phyloP scores from a whole-genome alignment of 92 coral and sea anemone genomes.

The Palythoa grandis region DNA sequence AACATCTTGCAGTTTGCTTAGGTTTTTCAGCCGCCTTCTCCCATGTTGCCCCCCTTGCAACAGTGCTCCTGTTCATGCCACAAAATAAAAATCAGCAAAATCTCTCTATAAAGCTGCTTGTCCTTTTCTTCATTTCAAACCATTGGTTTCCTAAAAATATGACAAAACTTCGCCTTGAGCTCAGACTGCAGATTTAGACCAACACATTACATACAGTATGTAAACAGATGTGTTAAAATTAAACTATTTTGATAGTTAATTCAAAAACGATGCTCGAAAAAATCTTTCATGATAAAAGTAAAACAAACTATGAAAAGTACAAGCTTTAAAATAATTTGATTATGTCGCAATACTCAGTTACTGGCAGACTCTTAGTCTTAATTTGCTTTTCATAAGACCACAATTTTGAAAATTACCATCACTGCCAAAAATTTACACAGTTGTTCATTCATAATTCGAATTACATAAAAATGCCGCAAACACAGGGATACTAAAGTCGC shows the following conservation, averaged over 20 bases:
- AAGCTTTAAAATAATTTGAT: conserved; percentile 25
- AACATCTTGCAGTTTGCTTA: conserved; percentile 10
- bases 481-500: background rate
- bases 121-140: conserved; percentile 50
- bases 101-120: conserved; percentile 44
- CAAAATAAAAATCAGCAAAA: conserved; percentile 33
- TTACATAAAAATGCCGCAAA: background rate
- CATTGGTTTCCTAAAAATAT: conserved; percentile 40
- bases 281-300: conserved; percentile 14
- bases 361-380: conserved; percentile 1
- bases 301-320: conserved; percentile 17
- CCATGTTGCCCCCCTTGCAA: conserved; percentile 39
- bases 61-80: conserved; percentile 30
- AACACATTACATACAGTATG: conserved; percentile 6
- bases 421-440: conserved; percentile 15
- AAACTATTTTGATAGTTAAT: too few species aligned
- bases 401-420: conserved; percentile 1
- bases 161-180: conserved; percentile 3
- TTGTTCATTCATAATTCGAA: background rate
- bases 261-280: conserved; percentile 3
- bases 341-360: background rate
- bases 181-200: conserved; percentile 5
- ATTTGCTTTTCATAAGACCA: conserved; percentile 4
- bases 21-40: conserved; percentile 48
- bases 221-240: background rate